Base-by-base conservation (phyloP, 1,140 invertebrate species). In the Achroia grisella region DNA sequence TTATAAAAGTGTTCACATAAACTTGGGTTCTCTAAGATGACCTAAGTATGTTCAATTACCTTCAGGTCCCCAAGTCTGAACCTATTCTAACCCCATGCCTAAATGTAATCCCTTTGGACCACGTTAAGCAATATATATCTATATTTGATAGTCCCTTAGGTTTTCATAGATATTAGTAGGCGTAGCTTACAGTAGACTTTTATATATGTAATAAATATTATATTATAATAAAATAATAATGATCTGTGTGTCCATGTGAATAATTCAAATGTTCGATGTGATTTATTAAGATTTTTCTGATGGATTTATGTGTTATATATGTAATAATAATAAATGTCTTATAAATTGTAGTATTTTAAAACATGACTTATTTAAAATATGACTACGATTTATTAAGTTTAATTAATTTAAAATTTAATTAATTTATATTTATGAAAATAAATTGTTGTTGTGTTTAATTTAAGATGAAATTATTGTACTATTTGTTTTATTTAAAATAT, bases 51-150 rank as follows among this genome's bases (percentile, higher is more conserved):
- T 32, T 13, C 15, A n/a, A 43, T 11, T 23, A 34, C 30, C 37
- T 39, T 23, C 31, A 60, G 56, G 62, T 57, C 54, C 58, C 42
- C 53, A 59, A 67, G 68, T 67, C 67, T 67, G 54, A 66, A 55
- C 51, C 63, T 64, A 56, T n/a, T n/a, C n/a, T n/a, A n/a, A 62
- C 53, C 70, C 68, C 55, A 66, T 54, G 56, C 63, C 66, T 79
- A 77, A 68, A 62, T 62, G 62, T 68, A 67, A 76, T 68, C 72
- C 75, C 74, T 76, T 78, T 68, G 80, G 80, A 84, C 77, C 80
- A 84, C 51, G 62, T 71, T 76, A 80, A 81, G 80, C 80, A 84
- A 84, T 84, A 82, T 71, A 63, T 61, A 43, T 74, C 54, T 72
- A 62, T 67, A 72, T 76, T 72, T 76, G 55, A 72, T 79, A 82